Base-by-base conservation (phyloP, 2,797 vertebrate genomes). In the Avahi laniger region DNA sequence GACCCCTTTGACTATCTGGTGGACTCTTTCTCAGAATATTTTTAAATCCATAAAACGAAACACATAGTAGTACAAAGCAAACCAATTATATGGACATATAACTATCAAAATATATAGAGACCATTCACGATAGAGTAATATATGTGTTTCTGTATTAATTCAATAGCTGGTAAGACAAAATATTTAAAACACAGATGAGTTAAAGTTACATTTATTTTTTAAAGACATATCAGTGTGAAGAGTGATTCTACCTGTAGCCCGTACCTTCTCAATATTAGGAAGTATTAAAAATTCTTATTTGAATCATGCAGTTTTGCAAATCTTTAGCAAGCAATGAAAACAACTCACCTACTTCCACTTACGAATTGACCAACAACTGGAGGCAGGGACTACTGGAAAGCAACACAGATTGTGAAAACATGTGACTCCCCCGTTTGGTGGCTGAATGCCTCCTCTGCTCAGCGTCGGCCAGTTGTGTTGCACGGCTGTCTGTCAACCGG, bases 401-500 rank as follows among this genome's bases (percentile, higher is more conserved):
- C 41, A 59, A 13, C 17, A 4, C 12, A 50, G 41, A 41, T 24
- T 7, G 1, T 6, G 20, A 88, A 33, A 10, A 46, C 2, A 0
- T 28, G 84, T 12, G 81, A 33, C 48, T 84, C 61, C 65, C 15
- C 7, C 33, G 1, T 46, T 33, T 20, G 35, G 52, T 18, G 38
- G 63, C 80, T 43, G 76, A 69, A 69, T 2, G 84, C 43, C 76
- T 86, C 78, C 57, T 48, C 81, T 18, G 76, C 87, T 91, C 67
- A 85, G 80, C 0, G 0, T 33, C 4, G 61, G 69, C 93, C 96
- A 93, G 93, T 33, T 57, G 28, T 67, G 38, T 82, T 48, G 26
- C 81, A 0, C 11, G 61, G 46, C 92, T 93, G 83, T 69, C 94
- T 96, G 78, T 96, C 93, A 97, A 85, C 86, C 88, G 70, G 41